These are phyloP conservation scores for Capreolus pygargus DNA, from an alignment of 2,113 vertebrate genomes.

Conservation along the genomic window DNA sequence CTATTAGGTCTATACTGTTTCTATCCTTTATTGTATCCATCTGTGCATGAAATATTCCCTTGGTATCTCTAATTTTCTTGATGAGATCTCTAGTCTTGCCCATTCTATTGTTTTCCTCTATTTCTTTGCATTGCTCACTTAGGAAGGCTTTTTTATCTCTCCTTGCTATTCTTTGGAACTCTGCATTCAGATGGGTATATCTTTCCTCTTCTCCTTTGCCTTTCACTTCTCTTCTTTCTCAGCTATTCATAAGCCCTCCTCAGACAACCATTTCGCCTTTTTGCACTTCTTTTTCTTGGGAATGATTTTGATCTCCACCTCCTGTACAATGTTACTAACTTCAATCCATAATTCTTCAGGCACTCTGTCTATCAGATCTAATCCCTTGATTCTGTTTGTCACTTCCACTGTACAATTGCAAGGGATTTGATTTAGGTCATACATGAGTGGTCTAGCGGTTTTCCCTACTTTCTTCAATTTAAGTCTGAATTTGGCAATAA, in stretches of 20 bases:
- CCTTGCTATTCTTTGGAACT: not conserved
- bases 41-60: not conserved
- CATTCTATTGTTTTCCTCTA: not conserved
- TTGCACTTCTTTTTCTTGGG: not conserved
- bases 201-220: not conserved
- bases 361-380: not conserved
- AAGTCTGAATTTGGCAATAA: not conserved
- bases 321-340: not conserved
- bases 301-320: not conserved
- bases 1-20: not conserved
- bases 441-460: not conserved
- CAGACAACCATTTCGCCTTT: not conserved
- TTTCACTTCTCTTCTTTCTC: not conserved
- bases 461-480: not conserved
- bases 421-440: not conserved
- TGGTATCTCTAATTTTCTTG: not conserved
- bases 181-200: not conserved
- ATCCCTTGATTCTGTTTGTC: not conserved
- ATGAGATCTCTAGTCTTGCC: not conserved
- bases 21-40: not conserved
- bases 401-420: not conserved
- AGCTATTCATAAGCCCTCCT: not conserved
- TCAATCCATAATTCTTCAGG: not conserved
- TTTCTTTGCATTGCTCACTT: not conserved
- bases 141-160: not conserved